Evolutionary conservation across 2,113 vertebrate species (phyloP).

Genomic region (Columbina picui): DNA sequence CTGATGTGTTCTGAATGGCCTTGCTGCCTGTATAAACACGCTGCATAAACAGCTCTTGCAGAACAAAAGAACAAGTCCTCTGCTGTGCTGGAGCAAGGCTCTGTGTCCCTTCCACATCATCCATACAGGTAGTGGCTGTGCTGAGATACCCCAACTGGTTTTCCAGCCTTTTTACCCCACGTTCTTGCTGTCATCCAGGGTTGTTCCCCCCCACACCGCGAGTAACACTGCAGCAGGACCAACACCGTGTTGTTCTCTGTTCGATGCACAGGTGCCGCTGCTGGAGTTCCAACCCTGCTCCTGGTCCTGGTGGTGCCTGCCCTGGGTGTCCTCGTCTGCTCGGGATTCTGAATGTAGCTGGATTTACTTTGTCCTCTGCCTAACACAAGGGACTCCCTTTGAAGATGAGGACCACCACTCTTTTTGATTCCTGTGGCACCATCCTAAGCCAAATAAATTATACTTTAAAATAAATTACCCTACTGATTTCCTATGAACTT

Average conservation of each 20-base stretch:
- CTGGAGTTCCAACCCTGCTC: constrained; percentile 66
- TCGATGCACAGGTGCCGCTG: constrained; percentile 66
- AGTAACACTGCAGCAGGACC: neutral
- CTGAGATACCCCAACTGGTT: neutral
- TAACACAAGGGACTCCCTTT: constrained; percentile 80
- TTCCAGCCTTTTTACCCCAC: neutral
- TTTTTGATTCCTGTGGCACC: constrained; percentile 82
- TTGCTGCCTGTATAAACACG: constrained; percentile 33
- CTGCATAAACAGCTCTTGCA: constrained; percentile 8
- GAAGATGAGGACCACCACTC: constrained; percentile 77
- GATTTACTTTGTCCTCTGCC: constrained; percentile 74
- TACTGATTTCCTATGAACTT: constrained; percentile 75
- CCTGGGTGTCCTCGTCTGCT: constrained; percentile 80
- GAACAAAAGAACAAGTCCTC: neutral
- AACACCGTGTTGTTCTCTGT: neutral
- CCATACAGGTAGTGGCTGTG: neutral
- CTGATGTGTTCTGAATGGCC: neutral
- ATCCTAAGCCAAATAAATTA: constrained; percentile 82
- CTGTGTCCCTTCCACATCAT: neutral
- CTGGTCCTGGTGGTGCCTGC: constrained; percentile 79
- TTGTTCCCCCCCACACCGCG: fast-evolving
- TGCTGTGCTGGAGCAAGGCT: fast-evolving
- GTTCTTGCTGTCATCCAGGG: neutral
- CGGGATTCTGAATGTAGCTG: constrained; percentile 92
- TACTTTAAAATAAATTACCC: constrained; percentile 79